Evolutionary conservation across 2,797 vertebrate species (phyloP), one percentile per base, ranked within the genome.

Genomic region (Lepilemur septentrionalis): DNA sequence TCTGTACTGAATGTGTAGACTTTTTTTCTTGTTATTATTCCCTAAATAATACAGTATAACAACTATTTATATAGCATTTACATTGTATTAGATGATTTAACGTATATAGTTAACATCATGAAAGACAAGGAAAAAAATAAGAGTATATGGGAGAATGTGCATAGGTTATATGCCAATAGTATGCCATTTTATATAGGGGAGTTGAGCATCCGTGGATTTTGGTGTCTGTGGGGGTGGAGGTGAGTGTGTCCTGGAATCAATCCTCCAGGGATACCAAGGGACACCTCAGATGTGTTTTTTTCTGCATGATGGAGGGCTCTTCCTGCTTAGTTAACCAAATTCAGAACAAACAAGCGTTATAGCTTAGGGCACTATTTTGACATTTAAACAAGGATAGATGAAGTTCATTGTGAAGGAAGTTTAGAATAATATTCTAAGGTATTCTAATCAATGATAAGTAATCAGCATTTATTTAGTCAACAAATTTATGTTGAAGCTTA

Each of bases 361-460:
- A 48, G 25, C 14, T 92, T 38, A 89, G 43, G 25, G 25, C 17
- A 59, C 28, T 69, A 20, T 89, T 67, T 80, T 85, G 75, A 46
- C 30, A 55, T 70, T 79, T 76, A 86, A 92, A 89, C n/a, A 92
- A 92, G 43, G 46, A 50, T 82, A 32, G 17, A 32, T 35, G 22
- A 88, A 65, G 12, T 11, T 63, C n/a, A 13, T 30, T 79, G 38
- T 61, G 32, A 87, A 61, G 69, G 85, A 89, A 75, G 30, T 41
- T 84, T 73, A 83, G 94, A 94, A 57, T 75, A 88, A 78, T 94
- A 82, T 63, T 52, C 25, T 75, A 76, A 76, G 67, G 46, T 95
- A 83, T 59, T 61, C 63, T 83, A 72, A 78, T 61, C 32, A 95
- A 78, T 35, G 46, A 13, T 87, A 88, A 78, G 35, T 72, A 72